A percentile compares a stretch with the other conserved stretches of the same genome.
Conservation (phyloP, 1,140 invertebrate species). For the Drosophila elegans region DNA sequence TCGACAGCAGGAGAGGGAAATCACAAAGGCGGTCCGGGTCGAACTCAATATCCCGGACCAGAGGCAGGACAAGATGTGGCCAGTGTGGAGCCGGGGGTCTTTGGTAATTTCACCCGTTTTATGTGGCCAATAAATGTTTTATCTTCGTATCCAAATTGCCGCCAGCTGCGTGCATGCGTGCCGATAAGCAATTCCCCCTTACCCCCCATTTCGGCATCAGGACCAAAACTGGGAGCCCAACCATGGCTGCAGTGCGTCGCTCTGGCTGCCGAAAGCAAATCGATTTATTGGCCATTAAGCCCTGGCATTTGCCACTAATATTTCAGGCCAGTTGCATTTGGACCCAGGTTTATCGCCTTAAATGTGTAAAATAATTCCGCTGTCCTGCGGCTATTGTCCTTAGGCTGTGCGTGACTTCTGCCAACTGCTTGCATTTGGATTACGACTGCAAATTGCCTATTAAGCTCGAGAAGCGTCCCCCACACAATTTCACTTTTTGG, state of each 20-base stretch:
- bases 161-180: slow-evolving; percentile 78
- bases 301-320: slow-evolving; percentile 68
- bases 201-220: background rate
- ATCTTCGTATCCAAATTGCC: slow-evolving; percentile 78
- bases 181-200: slow-evolving; percentile 60
- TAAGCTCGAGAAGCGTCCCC: slow-evolving; percentile 44
- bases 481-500: slow-evolving; percentile 38
- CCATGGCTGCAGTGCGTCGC: slow-evolving; percentile 43
- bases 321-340: slow-evolving; percentile 70
- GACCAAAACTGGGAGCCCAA: slow-evolving; percentile 19
- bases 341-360: slow-evolving; percentile 39
- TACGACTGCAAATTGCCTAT: slow-evolving; percentile 71
- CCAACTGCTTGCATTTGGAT: slow-evolving; percentile 56
- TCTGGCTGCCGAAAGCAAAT: slow-evolving; percentile 55
- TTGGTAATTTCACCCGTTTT: slow-evolving; percentile 77
- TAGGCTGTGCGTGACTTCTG: slow-evolving; percentile 50
- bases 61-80: slow-evolving; percentile 38
- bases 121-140: slow-evolving; percentile 81
- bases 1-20: slow-evolving; percentile 46
- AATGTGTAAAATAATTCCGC: slow-evolving; percentile 56
- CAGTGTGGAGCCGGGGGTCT: slow-evolving; percentile 38
- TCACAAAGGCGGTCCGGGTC: slow-evolving; percentile 49
- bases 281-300: slow-evolving; percentile 78
- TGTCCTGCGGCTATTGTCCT: slow-evolving; percentile 46
- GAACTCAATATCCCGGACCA: slow-evolving; percentile 32